These are phyloP conservation scores for Gambusia affinis DNA, from an alignment of 2,113 vertebrate species.

Conservation along the genomic window DNA sequence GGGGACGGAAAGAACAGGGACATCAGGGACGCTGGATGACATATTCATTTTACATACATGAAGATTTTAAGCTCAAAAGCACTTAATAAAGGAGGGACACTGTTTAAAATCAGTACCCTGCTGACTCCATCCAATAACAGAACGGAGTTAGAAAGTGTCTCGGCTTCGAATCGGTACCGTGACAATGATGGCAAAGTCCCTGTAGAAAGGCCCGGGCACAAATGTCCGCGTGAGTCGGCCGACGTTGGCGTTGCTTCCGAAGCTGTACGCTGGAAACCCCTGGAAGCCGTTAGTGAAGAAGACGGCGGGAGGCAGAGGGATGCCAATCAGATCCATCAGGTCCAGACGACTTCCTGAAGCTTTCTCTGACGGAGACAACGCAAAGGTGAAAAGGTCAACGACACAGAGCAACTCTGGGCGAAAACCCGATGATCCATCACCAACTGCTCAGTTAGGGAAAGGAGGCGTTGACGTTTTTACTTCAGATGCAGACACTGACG, in stretches of 20 bases:
- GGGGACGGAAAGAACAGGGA: neutral
- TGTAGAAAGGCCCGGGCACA: constrained; percentile 85
- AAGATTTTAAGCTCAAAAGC: neutral
- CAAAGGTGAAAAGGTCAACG: neutral
- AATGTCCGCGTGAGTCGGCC: constrained; percentile 89
- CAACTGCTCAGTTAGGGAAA: neutral
- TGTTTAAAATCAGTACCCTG: neutral
- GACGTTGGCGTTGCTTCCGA: constrained; percentile 87
- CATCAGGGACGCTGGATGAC: too few species aligned
- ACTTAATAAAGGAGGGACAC: neutral
- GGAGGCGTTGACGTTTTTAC: neutral
- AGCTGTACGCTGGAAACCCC: constrained; percentile 90
- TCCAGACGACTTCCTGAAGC: constrained; percentile 84
- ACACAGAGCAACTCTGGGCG: neutral
- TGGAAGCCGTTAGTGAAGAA: constrained; percentile 90
- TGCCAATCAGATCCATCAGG: constrained; percentile 90
- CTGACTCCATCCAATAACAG: neutral
- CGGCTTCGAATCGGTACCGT: constrained; percentile 60
- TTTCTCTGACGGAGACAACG: constrained; percentile 73
- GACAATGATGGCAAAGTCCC: constrained; percentile 86
- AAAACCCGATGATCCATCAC: neutral
- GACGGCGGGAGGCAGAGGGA: constrained; percentile 91
- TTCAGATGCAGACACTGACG: neutral
- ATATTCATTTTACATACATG: too few species aligned
- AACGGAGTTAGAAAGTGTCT: neutral